These are phyloP conservation scores for Ornithoptera alexandrae DNA, from an alignment of 2,888 invertebrate species.

Conservation along the genomic window DNA sequence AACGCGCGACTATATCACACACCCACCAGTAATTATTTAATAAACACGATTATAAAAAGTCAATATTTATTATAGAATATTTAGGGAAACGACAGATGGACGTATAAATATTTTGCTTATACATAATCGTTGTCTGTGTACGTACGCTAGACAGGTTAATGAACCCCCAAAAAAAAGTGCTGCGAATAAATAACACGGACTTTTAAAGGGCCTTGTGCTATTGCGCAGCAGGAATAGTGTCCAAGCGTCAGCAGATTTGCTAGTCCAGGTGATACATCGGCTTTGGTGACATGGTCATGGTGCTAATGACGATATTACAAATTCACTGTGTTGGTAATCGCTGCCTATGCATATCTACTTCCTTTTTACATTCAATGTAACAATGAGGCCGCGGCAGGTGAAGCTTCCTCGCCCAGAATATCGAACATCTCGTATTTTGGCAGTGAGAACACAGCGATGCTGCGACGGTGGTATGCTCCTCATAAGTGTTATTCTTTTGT, in stretches of 20 bases:
- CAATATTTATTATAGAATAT: not conserved
- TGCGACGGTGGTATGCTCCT: too few relatives aligned
- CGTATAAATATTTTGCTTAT: conserved; percentile 3
- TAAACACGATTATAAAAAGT: not conserved
- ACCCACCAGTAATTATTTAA: not conserved
- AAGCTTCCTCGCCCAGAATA: too few relatives aligned
- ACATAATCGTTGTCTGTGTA: conserved; percentile 36
- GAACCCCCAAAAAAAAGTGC: conserved; percentile 50
- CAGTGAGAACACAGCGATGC: too few relatives aligned
- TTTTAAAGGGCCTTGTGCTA: conserved; percentile 30
- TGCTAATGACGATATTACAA: not conserved
- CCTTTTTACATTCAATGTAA: too few relatives aligned
- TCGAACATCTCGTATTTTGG: too few relatives aligned
- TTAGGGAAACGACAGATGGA: not conserved
- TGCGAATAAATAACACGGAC: conserved; percentile 17
- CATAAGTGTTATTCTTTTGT: too few relatives aligned
- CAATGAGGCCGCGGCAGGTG: too few relatives aligned
- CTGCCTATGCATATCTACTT: not conserved
- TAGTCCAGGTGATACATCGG: conserved; percentile 8
- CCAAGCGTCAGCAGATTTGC: conserved; percentile 12
- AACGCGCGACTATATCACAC: too few relatives aligned
- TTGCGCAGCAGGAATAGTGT: conserved; percentile 5
- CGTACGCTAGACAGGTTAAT: conserved; percentile 55
- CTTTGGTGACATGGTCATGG: not conserved
- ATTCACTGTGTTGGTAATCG: not conserved